phyloP scores from a whole-genome alignment of 2,113 vertebrate genomes.

The Clinocottus analis region DNA sequence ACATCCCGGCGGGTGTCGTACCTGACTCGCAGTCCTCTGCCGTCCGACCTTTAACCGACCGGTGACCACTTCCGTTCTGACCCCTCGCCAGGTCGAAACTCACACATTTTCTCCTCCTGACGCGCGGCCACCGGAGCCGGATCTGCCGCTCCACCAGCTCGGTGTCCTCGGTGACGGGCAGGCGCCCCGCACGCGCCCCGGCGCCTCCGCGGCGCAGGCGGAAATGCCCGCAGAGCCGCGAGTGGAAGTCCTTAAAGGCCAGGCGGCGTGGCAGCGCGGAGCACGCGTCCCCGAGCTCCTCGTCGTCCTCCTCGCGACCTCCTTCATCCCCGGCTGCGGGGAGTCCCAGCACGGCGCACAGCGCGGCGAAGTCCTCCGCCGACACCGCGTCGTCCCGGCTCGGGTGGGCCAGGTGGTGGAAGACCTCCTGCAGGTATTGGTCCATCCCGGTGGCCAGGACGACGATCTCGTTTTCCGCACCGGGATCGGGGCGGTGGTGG shows the following conservation, averaged over 20 bases:
- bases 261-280: constrained; percentile 69
- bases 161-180: constrained; percentile 79
- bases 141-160: constrained; percentile 84
- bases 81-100: constrained; percentile 77
- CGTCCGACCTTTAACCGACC: neutral
- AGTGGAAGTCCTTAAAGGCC: constrained; percentile 83
- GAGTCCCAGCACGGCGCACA: constrained; percentile 80
- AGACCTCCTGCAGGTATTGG: constrained; percentile 86
- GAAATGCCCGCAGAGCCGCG: constrained; percentile 83
- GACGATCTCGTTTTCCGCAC: constrained; percentile 82
- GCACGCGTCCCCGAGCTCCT: constrained; percentile 63
- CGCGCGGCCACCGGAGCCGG: constrained; percentile 78
- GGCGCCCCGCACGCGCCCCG: constrained; percentile 45
- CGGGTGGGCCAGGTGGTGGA: constrained; percentile 81
- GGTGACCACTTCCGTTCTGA: constrained; percentile 1
- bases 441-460: constrained; percentile 84
- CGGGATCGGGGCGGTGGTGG: constrained; percentile 73
- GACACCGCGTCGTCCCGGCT: constrained; percentile 73
- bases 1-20: constrained; percentile 31
- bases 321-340: neutral
- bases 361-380: constrained; percentile 78
- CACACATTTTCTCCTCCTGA: constrained; percentile 79
- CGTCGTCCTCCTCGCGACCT: constrained; percentile 19
- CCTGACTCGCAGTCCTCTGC: constrained; percentile 56
- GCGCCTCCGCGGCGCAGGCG: constrained; percentile 42